phyloP scores from a whole-genome alignment of 1,140 invertebrate species.

The Triops cancriformis region DNA sequence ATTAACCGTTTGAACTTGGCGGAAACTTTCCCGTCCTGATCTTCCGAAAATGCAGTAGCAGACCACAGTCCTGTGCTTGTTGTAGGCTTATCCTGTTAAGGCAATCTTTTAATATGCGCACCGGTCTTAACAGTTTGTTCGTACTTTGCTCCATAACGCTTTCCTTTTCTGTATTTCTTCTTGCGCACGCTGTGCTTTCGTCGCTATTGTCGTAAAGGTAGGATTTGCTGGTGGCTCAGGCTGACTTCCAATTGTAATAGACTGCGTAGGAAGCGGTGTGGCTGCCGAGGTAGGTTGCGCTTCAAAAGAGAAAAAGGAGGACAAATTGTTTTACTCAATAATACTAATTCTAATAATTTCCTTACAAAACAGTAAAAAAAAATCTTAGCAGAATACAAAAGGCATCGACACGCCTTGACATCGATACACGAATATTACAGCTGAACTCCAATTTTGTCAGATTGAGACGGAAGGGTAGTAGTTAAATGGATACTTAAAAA shows the following conservation, averaged over 20 bases:
- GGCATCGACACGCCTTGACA: too few species aligned
- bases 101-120: slow-evolving; percentile 24
- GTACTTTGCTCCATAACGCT: background rate
- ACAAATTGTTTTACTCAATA: too few species aligned
- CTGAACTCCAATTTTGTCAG: too few species aligned
- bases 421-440: too few species aligned
- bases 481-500: too few species aligned
- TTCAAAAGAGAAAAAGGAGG: background rate
- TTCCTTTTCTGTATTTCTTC: slow-evolving; percentile 2
- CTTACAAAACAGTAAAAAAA: too few species aligned
- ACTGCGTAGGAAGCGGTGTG: background rate
- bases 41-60: slow-evolving; percentile 72
- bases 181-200: background rate
- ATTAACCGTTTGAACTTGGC: slow-evolving; percentile 93
- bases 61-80: slow-evolving; percentile 58
- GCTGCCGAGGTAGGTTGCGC: background rate
- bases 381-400: too few species aligned
- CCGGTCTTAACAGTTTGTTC: too few species aligned
- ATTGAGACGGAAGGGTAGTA: too few species aligned
- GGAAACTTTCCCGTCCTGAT: slow-evolving; percentile 79
- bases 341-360: too few species aligned
- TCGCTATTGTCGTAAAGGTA: background rate
- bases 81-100: slow-evolving; percentile 20
- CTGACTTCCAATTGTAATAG: background rate
- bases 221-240: background rate